Evolutionary conservation across 2,113 vertebrate species (phyloP).

Genomic region (Tetrax tetrax): DNA sequence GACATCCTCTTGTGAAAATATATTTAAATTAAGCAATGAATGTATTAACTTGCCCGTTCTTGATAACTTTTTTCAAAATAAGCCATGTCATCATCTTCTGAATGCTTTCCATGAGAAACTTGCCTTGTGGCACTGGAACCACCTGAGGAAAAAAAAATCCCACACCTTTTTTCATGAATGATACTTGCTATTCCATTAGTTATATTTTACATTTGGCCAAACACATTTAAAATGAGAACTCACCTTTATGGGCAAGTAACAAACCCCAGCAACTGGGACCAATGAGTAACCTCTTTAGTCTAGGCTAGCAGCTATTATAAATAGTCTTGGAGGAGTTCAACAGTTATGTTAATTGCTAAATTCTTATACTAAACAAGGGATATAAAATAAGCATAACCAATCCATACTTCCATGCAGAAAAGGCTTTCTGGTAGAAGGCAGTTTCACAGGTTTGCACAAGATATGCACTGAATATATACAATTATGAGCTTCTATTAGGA

Average conservation of each 20-base stretch:
- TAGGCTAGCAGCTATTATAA: background rate
- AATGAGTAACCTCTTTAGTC: background rate
- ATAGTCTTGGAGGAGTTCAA: background rate
- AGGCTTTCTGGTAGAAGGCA: background rate
- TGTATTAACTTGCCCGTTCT: constrained; percentile 70
- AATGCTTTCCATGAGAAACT: constrained; percentile 49
- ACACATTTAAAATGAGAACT: background rate
- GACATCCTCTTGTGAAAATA: background rate
- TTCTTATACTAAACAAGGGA: background rate
- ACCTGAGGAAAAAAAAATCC: constrained; percentile 25
- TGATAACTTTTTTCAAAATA: constrained; percentile 80
- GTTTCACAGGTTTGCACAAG: background rate
- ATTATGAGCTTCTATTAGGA: background rate
- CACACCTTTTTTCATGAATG: background rate
- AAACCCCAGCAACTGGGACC: background rate
- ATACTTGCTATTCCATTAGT: background rate
- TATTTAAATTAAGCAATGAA: background rate
- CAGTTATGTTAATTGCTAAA: background rate
- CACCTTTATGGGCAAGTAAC: background rate
- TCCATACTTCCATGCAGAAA: background rate
- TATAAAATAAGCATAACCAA: background rate
- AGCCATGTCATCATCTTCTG: constrained; percentile 77
- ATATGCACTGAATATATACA: background rate
- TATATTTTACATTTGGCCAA: background rate
- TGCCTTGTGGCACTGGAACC: constrained; percentile 44